Percentiles rank a stretch among this genome's conserved stretches.
phyloP scores from a whole-genome alignment of 2,797 vertebrate genomes.

The Melanotaenia nigrans region DNA sequence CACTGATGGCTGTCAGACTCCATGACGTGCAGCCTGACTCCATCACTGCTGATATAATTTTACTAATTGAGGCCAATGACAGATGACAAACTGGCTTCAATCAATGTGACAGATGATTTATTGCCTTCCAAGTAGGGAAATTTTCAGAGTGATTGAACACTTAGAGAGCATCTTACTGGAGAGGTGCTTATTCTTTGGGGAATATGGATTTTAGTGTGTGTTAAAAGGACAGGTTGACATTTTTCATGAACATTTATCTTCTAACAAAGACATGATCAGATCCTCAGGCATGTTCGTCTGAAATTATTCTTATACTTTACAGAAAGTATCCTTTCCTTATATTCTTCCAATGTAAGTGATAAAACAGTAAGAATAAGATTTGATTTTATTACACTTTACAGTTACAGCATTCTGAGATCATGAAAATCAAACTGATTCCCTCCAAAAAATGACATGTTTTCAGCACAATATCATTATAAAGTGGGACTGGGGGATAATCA shows the following conservation, averaged over 20 bases:
- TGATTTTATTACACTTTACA: too few species aligned
- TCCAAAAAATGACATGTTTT: too few species aligned
- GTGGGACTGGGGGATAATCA: too few species aligned
- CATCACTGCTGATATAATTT: constrained; percentile 10
- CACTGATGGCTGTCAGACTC: neutral
- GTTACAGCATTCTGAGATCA: too few species aligned
- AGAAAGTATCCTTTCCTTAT: neutral
- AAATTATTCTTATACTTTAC: neutral
- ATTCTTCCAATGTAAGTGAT: too few species aligned
- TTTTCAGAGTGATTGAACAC: neutral
- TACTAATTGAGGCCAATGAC: constrained; percentile 1
- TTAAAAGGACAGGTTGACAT: constrained; percentile 11
- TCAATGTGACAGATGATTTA: constrained; percentile 17
- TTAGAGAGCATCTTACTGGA: neutral
- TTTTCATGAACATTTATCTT: neutral
- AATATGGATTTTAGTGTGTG: neutral
- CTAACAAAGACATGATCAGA: neutral
- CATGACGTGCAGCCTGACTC: constrained; percentile 14
- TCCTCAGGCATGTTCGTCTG: neutral
- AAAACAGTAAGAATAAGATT: too few species aligned
- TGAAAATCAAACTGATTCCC: too few species aligned
- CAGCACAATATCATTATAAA: too few species aligned
- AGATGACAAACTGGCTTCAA: constrained; percentile 24
- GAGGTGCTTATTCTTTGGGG: constrained; percentile 8
- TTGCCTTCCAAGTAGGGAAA: neutral